phyloP scores from a whole-genome alignment of 1,140 invertebrate species.

The Drosophila chauvacae region DNA sequence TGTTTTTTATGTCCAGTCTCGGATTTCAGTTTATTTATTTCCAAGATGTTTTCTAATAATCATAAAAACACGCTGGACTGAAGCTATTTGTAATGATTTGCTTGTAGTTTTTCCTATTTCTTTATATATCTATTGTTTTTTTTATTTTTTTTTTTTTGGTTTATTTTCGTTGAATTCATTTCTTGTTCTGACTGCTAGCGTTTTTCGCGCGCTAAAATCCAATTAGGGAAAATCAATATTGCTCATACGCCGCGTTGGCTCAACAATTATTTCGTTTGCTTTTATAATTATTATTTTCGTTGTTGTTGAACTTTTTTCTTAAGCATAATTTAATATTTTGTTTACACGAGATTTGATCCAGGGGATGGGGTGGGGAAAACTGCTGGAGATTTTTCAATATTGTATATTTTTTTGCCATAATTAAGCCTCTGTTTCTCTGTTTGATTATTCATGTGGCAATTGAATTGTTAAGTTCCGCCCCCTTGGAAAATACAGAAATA shows the following conservation, averaged over 20 bases:
- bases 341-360: constrained; percentile 40
- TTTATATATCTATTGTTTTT: not conserved
- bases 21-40: constrained; percentile 47
- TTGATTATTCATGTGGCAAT: constrained; percentile 69
- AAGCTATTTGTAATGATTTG: constrained; percentile 37
- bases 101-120: constrained; percentile 9
- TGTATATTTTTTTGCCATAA: constrained; percentile 9
- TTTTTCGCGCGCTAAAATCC: constrained; percentile 70
- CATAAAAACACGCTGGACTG: constrained; percentile 37
- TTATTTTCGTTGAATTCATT: constrained; percentile 38
- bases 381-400: constrained; percentile 2
- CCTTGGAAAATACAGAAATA: not conserved
- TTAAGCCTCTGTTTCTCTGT: constrained; percentile 30
- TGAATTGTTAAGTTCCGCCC: constrained; percentile 41
- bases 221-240: constrained; percentile 81
- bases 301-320: not conserved
- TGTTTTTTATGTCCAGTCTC: constrained; percentile 36
- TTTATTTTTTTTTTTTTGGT: not conserved
- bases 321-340: constrained; percentile 65
- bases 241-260: constrained; percentile 71
- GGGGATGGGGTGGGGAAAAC: not conserved
- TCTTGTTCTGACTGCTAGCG: constrained; percentile 8
- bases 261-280: constrained; percentile 66
- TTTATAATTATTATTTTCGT: constrained; percentile 1
- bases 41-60: constrained; percentile 49